phyloP scores from a whole-genome alignment of 37 sponge, comb jelly and placozoan species.

The Amphimedon queenslandica region DNA sequence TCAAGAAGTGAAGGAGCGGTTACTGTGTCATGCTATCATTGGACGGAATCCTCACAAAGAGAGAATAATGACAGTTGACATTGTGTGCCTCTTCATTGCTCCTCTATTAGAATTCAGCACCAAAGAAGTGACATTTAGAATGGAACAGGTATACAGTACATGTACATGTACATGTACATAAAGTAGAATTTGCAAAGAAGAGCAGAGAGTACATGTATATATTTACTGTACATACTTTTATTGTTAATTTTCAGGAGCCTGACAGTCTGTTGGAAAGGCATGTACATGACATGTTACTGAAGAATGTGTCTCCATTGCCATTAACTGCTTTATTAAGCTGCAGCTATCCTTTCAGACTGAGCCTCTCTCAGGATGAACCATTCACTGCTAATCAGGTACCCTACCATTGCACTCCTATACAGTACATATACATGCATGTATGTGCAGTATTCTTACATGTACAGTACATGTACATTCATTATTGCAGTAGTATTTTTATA shows the following conservation, averaged over 20 bases:
- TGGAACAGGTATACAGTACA: constrained; percentile 70
- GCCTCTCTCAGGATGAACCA: not conserved
- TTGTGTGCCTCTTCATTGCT: constrained; percentile 73
- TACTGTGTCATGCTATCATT: constrained; percentile 93
- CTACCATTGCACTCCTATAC: no score
- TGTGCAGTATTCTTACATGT: constrained; percentile 1
- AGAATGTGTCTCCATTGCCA: constrained; percentile 74
- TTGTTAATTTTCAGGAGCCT: constrained; percentile 24
- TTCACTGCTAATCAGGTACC: no score
- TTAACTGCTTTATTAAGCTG: constrained; percentile 58
- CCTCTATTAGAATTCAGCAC: constrained; percentile 80
- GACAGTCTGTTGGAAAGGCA: constrained; percentile 44
- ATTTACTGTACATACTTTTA: no score
- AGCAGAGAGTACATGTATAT: no score
- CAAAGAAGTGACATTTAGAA: constrained; percentile 48
- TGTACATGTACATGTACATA: no score
- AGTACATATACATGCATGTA: not conserved
- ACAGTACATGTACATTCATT: not conserved
- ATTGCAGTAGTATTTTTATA: constrained; percentile 2
- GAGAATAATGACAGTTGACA: constrained; percentile 84
- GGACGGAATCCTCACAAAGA: constrained; percentile 91
- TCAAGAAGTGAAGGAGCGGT: constrained; percentile 68
- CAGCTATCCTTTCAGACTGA: constrained; percentile 68
- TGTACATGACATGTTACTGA: constrained; percentile 38
- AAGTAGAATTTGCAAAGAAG: no score